Base-by-base conservation (phyloP, 2,888 invertebrate genomes). In the Polydrusus tereticollis region DNA sequence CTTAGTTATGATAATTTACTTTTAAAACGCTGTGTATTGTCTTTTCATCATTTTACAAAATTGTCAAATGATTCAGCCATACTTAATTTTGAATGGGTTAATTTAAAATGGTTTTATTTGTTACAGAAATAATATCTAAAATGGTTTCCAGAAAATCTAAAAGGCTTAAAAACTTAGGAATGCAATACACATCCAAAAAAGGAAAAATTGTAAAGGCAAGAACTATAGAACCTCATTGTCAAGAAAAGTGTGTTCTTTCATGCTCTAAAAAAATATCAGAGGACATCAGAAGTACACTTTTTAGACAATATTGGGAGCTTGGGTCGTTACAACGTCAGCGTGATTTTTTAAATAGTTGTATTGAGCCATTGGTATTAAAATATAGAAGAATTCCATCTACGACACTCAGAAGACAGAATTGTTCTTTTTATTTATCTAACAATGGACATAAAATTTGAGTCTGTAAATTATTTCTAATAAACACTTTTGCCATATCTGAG, bases 381-480 rank as follows among this genome's bases (percentile, higher is more conserved):
- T 52, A 52, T 52, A 10, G 55, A 7, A 20, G 55, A 21, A 52
- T 52, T 16, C 23, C 55, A 6, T 2, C 29, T 38, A 21, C 36
- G 8, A 26, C 7, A n/a, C 55, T 26, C 6, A 21, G 55, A 26
- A 55, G n/a, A 14, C 55, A n/a, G n/a, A 55, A 55, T 21, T 55
- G 26, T 16, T 6, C 47, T 6, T 47, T 47, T 47, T 47, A 20
- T 47, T 21, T 47, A 20, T 7, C 8, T 20, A 26, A 20, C 26
- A 21, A 55, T 14, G 57, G 33, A 23, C 7, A 55, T n/a, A 55
- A 55, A 55, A 55, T 12, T 55, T 26, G 57, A 7, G 52, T 69
- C 16, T 69, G 69, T 43, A 69, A 69, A 57, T 10, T 1, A 3
- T 69, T 69, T 65, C 65, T 69, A 23, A 69, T 16, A 20, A n/a